Base-by-base conservation (phyloP, 1,140 invertebrate genomes). In the Laupala kohalensis region DNA sequence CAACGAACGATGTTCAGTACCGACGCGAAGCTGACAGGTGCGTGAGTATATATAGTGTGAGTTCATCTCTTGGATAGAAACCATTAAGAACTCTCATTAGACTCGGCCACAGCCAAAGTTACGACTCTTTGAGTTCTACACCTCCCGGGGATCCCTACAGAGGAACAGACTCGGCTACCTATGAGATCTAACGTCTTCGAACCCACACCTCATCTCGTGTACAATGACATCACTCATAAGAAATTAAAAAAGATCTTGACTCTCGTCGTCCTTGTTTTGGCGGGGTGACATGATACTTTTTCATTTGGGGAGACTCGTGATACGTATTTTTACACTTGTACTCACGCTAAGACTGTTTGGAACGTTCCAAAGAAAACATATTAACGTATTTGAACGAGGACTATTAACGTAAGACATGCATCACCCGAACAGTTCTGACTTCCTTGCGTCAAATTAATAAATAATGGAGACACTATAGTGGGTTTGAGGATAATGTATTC, bases 401-500 rank as follows among this genome's bases (percentile, higher is more conserved):
- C 37, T 19, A 53, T 53, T 53, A 53, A 53, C 37, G n/a, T n/a
- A n/a, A n/a, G n/a, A 53, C 37, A 53, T 13, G 37, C 37, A 53
- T 53, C 37, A 13, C 37, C 37, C 37, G 37, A 13, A n/a, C n/a
- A n/a, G n/a, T n/a, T n/a, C n/a, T n/a, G n/a, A n/a, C n/a, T n/a
- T n/a, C n/a, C n/a, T 19, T 9, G 37, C 9, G 37, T 13, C 37
- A 53, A 53, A 53, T 53, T 26, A 67, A 68, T 72, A 72, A 72
- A 72, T 72, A 72, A 72, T 28, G 37, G 66, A 65, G 66, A 62
- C 71, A 72, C 71, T 72, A 67, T 37, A 62, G 64, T 9, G 25
- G 37, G 71, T 67, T 64, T 72, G 71, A 65, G 37, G 27, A 67
- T 68, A 72, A 72, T 72, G 71, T 72, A 72, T 72, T 72, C 71